Conservation (phyloP, 2,888 invertebrate species). For the Thysanoteuthis rhombus region DNA sequence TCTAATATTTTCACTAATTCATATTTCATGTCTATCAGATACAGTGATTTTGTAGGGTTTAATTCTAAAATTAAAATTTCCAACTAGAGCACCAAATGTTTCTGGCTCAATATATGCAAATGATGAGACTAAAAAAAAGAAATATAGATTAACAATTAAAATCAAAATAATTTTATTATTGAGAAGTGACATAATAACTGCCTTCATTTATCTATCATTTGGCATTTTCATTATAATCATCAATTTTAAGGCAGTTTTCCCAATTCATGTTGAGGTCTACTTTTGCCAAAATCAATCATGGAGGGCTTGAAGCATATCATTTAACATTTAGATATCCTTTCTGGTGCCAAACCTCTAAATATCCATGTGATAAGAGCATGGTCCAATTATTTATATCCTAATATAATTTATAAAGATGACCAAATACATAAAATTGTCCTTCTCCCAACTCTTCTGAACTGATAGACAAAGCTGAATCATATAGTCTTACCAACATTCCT, state of each 20-base stretch:
- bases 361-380: not conserved
- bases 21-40: not conserved
- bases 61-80: no score
- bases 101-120: no score
- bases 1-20: not conserved
- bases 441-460: not conserved
- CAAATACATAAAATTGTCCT: not conserved
- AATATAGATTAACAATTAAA: no score
- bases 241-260: not conserved
- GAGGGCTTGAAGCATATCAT: not conserved
- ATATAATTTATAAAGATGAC: not conserved
- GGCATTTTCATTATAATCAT: not conserved
- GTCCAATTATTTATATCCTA: not conserved
- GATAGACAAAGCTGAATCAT: not conserved
- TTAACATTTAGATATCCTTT: not conserved
- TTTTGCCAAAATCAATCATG: not conserved
- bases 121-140: no score
- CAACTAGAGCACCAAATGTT: no score
- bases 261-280: not conserved
- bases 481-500: not conserved
- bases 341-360: not conserved
- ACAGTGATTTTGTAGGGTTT: not conserved
- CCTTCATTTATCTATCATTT: no score
- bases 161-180: no score
- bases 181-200: no score